Evolutionary conservation across 2,797 vertebrate species (phyloP).

Genomic region (Macrochelys suwanniensis): DNA sequence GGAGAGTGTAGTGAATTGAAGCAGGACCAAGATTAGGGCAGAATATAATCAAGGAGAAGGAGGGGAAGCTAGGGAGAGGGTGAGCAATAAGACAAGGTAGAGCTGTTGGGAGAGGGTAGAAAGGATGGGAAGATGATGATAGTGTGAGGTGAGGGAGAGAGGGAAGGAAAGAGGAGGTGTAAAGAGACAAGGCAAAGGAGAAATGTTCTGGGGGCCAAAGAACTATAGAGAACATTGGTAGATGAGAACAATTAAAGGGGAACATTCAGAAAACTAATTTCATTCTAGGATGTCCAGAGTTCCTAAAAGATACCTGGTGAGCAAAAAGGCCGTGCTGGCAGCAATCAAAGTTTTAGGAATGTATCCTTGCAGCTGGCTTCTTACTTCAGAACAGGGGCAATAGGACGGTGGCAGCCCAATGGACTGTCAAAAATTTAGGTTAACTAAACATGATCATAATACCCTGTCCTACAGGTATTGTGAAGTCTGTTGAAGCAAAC

Average conservation of each 20-base stretch:
- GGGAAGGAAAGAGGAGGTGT: background rate
- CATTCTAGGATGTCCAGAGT: background rate
- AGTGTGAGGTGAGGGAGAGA: background rate
- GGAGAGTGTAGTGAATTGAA: background rate
- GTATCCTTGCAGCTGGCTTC: background rate
- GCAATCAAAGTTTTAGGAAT: background rate
- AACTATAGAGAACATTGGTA: background rate
- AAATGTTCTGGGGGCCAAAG: background rate
- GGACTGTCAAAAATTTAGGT: background rate
- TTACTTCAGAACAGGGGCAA: constrained; percentile 20
- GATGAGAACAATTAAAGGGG: background rate
- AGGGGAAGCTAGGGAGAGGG: background rate
- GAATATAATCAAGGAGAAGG: background rate
- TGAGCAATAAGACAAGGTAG: background rate
- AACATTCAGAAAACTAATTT: background rate
- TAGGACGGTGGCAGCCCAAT: background rate
- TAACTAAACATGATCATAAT: background rate
- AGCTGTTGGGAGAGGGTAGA: background rate
- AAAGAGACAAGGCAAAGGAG: background rate
- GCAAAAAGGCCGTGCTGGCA: background rate
- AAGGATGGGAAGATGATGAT: background rate
- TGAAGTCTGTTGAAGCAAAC: background rate
- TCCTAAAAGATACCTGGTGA: background rate
- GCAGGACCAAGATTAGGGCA: background rate
- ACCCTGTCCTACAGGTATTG: background rate